phyloP scores from a whole-genome alignment of 1,140 invertebrate genomes.

The Antheraea pernyi region DNA sequence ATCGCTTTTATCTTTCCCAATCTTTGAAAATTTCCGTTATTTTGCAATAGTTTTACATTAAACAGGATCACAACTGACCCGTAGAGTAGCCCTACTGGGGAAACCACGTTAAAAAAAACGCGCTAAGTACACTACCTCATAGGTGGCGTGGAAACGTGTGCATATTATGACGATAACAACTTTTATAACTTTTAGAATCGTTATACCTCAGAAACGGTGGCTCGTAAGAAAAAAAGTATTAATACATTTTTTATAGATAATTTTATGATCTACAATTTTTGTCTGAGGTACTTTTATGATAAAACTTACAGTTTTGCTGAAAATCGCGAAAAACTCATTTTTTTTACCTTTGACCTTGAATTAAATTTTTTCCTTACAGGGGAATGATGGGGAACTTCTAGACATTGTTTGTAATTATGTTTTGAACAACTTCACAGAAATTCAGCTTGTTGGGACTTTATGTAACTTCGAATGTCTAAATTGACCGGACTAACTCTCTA shows the following conservation, averaged over 20 bases:
- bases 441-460: conserved; percentile 10
- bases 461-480: conserved; percentile 9
- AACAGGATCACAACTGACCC: conserved; percentile 34
- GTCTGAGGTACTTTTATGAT: conserved; percentile 19
- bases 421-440: conserved; percentile 9
- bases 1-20: conserved; percentile 29
- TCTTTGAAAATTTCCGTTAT: conserved; percentile 32
- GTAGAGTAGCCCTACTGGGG: conserved; percentile 27
- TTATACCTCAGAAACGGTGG: conserved; percentile 25
- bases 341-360: conserved; percentile 15
- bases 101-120: conserved; percentile 24
- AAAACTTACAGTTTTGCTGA: conserved; percentile 12
- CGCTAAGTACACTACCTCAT: conserved; percentile 24
- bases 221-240: conserved; percentile 17
- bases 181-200: conserved; percentile 20
- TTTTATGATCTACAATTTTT: conserved; percentile 30
- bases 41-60: conserved; percentile 33
- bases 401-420: conserved; percentile 5
- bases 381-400: conserved; percentile 17
- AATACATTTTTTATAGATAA: conserved; percentile 25
- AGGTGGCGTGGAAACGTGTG: conserved; percentile 22
- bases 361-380: conserved; percentile 10
- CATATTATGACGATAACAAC: conserved; percentile 26
- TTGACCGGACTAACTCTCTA: not conserved
- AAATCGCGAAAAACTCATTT: conserved; percentile 21